phyloP scores from a whole-genome alignment of 2,888 invertebrate genomes.

The Mechanitis messenoides region DNA sequence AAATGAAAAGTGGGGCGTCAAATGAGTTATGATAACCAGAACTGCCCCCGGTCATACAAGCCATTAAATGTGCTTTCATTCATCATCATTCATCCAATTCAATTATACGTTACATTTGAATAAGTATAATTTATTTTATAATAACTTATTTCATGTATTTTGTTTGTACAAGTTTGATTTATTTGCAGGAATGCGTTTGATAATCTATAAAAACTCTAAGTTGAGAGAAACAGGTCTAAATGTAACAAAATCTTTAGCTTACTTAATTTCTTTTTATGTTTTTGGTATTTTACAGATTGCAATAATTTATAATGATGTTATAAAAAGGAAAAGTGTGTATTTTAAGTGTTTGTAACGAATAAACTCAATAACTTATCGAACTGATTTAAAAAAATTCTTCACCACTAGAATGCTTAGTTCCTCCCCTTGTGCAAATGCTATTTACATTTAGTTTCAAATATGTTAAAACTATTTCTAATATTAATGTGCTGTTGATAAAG shows the following conservation, averaged over 20 bases:
- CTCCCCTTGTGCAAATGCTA: no score
- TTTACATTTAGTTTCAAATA: no score
- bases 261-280: not conserved
- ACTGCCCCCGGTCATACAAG: conserved; percentile 3
- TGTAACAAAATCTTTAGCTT: not conserved
- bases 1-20: not conserved
- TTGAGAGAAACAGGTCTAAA: not conserved
- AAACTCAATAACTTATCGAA: no score
- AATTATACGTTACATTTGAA: conserved; percentile 16
- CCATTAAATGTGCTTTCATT: not conserved
- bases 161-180: conserved; percentile 2
- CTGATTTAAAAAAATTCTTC: no score
- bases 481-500: no score
- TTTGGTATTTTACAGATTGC: no score
- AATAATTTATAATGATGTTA: no score
- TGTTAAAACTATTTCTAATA: no score
- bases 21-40: not conserved
- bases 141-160: not conserved
- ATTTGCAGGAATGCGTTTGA: not conserved
- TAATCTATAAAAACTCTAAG: not conserved
- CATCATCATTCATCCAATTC: conserved; percentile 16
- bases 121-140: not conserved
- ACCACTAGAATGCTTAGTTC: no score
- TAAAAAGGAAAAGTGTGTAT: no score
- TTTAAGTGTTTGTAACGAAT: no score